These are phyloP conservation scores for Sipha flava DNA, from an alignment of 1,140 invertebrate species.

Conservation along the genomic window DNA sequence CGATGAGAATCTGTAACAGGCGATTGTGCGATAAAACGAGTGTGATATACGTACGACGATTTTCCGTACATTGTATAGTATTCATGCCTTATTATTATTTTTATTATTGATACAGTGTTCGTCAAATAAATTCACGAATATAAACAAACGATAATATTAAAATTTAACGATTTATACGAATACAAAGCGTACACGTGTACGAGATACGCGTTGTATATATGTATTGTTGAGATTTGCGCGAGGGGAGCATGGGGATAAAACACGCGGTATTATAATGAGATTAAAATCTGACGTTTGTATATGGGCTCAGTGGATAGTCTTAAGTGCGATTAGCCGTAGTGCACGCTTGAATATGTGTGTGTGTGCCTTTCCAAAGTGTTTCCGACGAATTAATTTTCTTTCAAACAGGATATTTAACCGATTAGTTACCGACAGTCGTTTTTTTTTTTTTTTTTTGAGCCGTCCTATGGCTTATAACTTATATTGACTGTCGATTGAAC, in stretches of 20 bases:
- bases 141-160: too few relatives aligned
- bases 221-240: not conserved
- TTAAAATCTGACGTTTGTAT: slow-evolving; percentile 16
- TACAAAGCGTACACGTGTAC: too few relatives aligned
- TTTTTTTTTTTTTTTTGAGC: too few relatives aligned
- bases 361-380: not conserved
- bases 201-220: not conserved
- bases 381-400: not conserved
- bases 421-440: slow-evolving; percentile 1
- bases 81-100: too few relatives aligned
- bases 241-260: not conserved
- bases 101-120: too few relatives aligned
- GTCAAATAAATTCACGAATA: too few relatives aligned
- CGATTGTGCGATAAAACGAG: too few relatives aligned
- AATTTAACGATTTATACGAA: too few relatives aligned
- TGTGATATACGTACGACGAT: too few relatives aligned
- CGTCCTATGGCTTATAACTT: not conserved
- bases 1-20: too few relatives aligned
- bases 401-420: not conserved
- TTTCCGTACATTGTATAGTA: too few relatives aligned
- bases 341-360: not conserved
- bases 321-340: not conserved
- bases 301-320: not conserved
- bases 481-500: not conserved
- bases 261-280: not conserved